Percentiles rank a stretch among this genome's conserved stretches.
Conservation (phyloP, 2,113 vertebrate genomes). For the Laticauda laticaudata region DNA sequence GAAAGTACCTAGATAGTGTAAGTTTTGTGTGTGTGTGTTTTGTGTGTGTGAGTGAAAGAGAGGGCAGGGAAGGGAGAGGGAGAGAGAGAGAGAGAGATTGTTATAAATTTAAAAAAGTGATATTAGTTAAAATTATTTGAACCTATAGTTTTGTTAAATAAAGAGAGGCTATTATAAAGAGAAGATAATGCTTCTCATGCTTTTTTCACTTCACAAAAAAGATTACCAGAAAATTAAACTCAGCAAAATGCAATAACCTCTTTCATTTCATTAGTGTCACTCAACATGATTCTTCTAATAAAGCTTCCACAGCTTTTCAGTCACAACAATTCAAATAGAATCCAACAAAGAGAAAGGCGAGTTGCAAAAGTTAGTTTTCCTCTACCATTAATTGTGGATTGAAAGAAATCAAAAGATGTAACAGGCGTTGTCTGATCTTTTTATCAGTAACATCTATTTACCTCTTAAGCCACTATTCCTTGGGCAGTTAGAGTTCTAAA, state of each 20-base stretch:
- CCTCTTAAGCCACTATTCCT: slow-evolving; percentile 48
- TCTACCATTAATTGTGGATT: neutral
- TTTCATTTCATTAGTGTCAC: neutral
- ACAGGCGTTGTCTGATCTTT: slow-evolving; percentile 60
- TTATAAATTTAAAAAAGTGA: neutral
- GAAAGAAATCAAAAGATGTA: slow-evolving; percentile 34
- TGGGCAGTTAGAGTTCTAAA: slow-evolving; percentile 41
- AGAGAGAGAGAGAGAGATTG: too few relatives aligned
- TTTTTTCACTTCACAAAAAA: slow-evolving; percentile 25
- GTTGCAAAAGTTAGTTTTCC: neutral
- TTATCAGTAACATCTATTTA: slow-evolving; percentile 34
- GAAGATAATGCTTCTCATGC: slow-evolving; percentile 1
- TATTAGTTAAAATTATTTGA: neutral
- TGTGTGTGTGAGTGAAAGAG: neutral
- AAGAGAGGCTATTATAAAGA: neutral
- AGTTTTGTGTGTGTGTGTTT: neutral
- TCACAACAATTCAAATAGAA: neutral
- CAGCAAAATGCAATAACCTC: slow-evolving; percentile 7
- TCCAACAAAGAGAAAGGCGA: neutral
- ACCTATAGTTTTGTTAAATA: neutral
- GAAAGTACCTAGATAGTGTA: neutral
- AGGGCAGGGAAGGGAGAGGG: neutral
- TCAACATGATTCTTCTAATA: neutral
- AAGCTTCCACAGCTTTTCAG: neutral
- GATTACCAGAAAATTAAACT: slow-evolving; percentile 6